These are phyloP conservation scores for Bombus balteatus DNA, from an alignment of 1,140 invertebrate genomes.

Conservation along the genomic window DNA sequence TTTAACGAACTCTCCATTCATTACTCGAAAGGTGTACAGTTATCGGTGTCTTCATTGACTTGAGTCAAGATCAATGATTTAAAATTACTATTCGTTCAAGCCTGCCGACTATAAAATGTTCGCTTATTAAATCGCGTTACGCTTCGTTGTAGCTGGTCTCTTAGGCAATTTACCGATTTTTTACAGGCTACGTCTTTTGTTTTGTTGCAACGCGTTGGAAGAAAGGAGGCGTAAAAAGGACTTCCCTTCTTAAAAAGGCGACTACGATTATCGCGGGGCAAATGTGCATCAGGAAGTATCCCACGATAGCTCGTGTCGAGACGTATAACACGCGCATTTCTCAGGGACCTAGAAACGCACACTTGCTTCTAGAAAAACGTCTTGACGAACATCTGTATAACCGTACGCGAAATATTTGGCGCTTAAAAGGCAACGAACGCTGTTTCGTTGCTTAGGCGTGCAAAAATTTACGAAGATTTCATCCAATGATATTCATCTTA, in stretches of 20 bases:
- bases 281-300: conserved; percentile 53
- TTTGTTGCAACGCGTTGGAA: background rate
- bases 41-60: conserved; percentile 5
- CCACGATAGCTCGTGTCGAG: conserved; percentile 52
- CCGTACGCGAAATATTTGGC: background rate
- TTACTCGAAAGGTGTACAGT: background rate
- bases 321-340: conserved; percentile 56
- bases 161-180: background rate
- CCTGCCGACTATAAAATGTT: background rate
- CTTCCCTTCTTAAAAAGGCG: conserved; percentile 34
- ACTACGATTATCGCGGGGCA: conserved; percentile 9
- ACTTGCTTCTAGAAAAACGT: background rate
- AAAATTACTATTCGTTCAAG: too few relatives aligned
- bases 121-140: background rate
- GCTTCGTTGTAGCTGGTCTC: background rate
- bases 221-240: conserved; percentile 6
- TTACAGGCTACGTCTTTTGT: background rate
- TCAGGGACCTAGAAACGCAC: conserved; percentile 39
- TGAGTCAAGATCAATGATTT: background rate
- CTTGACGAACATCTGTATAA: background rate
- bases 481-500: too few relatives aligned
- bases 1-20: background rate
- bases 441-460: background rate
- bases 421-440: background rate
- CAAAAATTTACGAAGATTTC: background rate